Evolutionary conservation across 2,797 vertebrate genomes (phyloP).

Genomic region (Rhynchonycteris naso): DNA sequence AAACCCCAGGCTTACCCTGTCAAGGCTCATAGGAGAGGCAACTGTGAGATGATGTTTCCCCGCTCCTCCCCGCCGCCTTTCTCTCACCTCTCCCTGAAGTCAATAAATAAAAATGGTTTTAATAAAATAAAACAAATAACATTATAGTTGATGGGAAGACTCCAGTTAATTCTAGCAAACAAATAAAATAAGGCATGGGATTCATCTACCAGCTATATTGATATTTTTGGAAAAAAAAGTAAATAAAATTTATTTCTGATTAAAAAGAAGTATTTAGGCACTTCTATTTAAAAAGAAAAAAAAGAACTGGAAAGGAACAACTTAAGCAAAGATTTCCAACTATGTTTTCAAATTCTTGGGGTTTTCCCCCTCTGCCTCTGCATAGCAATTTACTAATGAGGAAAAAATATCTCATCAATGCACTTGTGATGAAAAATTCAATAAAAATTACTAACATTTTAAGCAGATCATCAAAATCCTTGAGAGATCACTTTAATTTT

Average conservation of each 20-base stretch:
- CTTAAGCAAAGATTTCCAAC: not conserved
- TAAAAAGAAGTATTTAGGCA: not conserved
- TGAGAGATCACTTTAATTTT: not conserved
- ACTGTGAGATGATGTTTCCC: too few relatives aligned
- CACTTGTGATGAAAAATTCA: not conserved
- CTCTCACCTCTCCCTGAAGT: too few relatives aligned
- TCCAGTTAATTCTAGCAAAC: not conserved
- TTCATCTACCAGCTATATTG: not conserved
- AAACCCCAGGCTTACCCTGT: too few relatives aligned
- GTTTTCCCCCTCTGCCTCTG: not conserved
- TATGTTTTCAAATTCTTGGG: not conserved
- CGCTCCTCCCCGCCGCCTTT: too few relatives aligned
- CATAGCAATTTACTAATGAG: not conserved
- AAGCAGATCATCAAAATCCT: not conserved
- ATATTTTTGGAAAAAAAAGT: not conserved
- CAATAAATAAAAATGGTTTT: not conserved
- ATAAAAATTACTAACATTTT: conserved; percentile 49
- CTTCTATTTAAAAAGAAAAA: not conserved
- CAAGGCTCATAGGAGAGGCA: too few relatives aligned
- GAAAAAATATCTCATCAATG: not conserved
- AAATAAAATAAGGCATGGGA: not conserved
- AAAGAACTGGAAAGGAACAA: not conserved
- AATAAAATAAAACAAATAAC: not conserved
- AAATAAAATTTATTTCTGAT: not conserved
- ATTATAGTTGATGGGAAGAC: not conserved